phyloP scores from a whole-genome alignment of 2,888 invertebrate species.

The Isoperla grammatica region DNA sequence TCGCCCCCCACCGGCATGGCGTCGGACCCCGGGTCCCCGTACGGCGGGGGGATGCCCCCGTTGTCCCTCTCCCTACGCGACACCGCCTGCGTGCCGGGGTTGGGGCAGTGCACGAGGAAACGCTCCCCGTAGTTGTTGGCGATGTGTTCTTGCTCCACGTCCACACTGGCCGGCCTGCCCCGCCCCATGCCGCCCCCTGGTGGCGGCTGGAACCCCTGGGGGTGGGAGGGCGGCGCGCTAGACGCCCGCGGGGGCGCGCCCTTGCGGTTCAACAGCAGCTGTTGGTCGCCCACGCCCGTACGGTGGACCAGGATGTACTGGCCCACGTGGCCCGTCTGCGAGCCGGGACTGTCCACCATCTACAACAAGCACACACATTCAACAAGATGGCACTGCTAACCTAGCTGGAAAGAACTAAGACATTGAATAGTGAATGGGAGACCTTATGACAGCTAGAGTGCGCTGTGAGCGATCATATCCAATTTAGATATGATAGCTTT shows the following conservation, averaged over 20 bases:
- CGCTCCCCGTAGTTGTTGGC: slow-evolving; percentile 17
- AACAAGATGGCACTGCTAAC: too few relatives aligned
- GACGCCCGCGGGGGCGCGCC: slow-evolving; percentile 73
- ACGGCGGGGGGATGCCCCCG: slow-evolving; percentile 1
- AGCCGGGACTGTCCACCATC: slow-evolving; percentile 56
- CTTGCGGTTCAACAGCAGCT: slow-evolving; percentile 40
- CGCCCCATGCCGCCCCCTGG: slow-evolving; percentile 43
- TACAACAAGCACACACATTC: too few relatives aligned
- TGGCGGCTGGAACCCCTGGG: slow-evolving; percentile 30
- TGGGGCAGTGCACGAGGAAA: slow-evolving; percentile 43
- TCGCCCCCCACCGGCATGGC: slow-evolving; percentile 41
- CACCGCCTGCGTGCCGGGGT: slow-evolving; percentile 47
- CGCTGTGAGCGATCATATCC: too few relatives aligned
- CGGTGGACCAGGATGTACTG: slow-evolving; percentile 79
- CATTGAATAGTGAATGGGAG: too few relatives aligned
- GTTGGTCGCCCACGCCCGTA: slow-evolving; percentile 46
- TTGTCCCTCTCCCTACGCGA: slow-evolving; percentile 44
- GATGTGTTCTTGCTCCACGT: slow-evolving; percentile 29
- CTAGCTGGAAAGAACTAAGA: too few relatives aligned
- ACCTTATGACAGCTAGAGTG: too few relatives aligned
- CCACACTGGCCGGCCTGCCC: slow-evolving; percentile 62
- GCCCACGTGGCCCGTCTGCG: slow-evolving; percentile 52
- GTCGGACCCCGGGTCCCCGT: slow-evolving; percentile 21
- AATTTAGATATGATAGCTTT: too few relatives aligned
- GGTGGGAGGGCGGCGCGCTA: slow-evolving; percentile 70